Percentiles rank a stretch among this genome's conserved stretches.
Evolutionary conservation across 2,888 invertebrate genomes (phyloP).

Genomic region (Monopis laevigella): DNA sequence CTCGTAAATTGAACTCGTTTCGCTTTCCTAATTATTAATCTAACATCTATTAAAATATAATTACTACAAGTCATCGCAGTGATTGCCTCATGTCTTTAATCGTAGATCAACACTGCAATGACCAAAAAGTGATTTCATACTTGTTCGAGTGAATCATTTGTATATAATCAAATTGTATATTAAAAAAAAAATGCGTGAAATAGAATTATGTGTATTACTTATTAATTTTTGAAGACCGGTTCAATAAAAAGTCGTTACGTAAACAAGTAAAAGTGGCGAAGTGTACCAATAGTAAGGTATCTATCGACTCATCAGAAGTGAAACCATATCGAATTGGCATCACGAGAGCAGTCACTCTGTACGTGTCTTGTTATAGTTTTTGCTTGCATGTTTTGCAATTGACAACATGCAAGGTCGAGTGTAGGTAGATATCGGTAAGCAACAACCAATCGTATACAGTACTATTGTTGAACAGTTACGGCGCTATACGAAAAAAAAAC

Average conservation of each 20-base stretch:
- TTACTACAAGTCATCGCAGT: neutral
- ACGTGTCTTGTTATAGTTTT: constrained; percentile 43
- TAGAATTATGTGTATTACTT: too few relatives aligned
- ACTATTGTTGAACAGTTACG: too few relatives aligned
- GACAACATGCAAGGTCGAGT: constrained; percentile 36
- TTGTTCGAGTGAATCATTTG: constrained; percentile 1
- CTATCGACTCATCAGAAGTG: constrained; percentile 43
- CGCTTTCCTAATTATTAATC: too few relatives aligned
- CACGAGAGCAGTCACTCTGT: constrained; percentile 43
- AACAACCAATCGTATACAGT: too few relatives aligned
- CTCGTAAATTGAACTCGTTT: too few relatives aligned
- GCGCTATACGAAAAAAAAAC: too few relatives aligned
- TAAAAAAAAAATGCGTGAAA: neutral
- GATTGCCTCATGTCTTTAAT: constrained; percentile 1
- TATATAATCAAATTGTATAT: neutral
- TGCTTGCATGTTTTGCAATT: constrained; percentile 43
- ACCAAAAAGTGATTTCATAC: constrained; percentile 7
- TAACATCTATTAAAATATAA: too few relatives aligned
- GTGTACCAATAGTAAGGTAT: neutral
- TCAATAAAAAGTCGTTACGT: constrained; percentile 7
- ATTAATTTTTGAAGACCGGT: constrained; percentile 1
- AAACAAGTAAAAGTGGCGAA: constrained; percentile 14
- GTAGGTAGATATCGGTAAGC: neutral
- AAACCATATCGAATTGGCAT: constrained; percentile 57
- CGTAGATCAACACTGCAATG: neutral